A percentile compares a stretch with the other conserved stretches of the same genome.
Conservation (phyloP, 2,797 vertebrate species). For the Hemitrygon akajei region DNA sequence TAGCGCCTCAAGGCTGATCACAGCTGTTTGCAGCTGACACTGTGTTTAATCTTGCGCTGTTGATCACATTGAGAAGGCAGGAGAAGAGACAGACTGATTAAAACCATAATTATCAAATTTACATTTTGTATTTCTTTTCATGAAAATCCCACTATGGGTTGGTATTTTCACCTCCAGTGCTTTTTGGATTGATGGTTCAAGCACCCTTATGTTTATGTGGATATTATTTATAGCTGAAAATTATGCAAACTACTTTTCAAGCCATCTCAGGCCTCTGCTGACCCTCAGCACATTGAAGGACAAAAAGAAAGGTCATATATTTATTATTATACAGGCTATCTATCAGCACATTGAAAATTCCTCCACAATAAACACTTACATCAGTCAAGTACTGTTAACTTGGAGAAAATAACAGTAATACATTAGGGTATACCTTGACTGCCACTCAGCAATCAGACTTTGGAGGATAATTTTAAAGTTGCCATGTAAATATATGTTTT, state of each 20-base stretch:
- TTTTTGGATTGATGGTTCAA: constrained; percentile 16
- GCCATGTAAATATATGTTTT: background rate
- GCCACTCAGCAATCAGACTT: background rate
- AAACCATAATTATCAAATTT: constrained; percentile 12
- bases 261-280: background rate
- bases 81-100: background rate
- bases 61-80: background rate
- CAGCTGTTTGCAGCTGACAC: background rate
- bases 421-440: background rate
- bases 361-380: background rate
- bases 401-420: background rate
- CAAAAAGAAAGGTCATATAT: background rate
- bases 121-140: constrained; percentile 7
- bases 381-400: background rate
- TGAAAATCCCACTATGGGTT: background rate
- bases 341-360: background rate
- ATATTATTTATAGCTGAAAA: background rate
- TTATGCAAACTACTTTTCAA: background rate
- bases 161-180: background rate
- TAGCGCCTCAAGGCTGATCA: background rate
- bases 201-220: background rate
- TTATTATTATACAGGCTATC: background rate
- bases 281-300: background rate
- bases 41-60: background rate
- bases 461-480: background rate